These are phyloP conservation scores for Thamnophis sirtalis DNA, from an alignment of 2,113 vertebrate species.

Conservation along the genomic window DNA sequence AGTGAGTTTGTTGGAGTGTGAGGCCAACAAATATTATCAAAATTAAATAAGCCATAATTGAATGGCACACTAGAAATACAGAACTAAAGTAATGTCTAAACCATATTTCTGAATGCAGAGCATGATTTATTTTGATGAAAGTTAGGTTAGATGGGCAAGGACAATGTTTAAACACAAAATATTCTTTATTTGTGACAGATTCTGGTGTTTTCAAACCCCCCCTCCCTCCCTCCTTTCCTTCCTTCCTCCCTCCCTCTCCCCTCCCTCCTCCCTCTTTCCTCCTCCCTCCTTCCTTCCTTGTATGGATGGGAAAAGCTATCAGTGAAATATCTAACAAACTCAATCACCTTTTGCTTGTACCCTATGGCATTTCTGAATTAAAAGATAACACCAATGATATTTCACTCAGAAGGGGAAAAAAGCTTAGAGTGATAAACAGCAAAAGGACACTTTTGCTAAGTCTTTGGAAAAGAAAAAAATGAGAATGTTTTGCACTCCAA, in stretches of 20 bases:
- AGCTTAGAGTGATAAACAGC: conserved; percentile 42
- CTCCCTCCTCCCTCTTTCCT: background rate
- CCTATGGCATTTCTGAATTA: conserved; percentile 49
- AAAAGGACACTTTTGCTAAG: conserved; percentile 42
- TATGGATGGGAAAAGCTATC: background rate
- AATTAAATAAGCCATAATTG: background rate
- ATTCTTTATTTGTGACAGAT: background rate
- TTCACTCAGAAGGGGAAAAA: background rate
- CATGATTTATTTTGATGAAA: background rate
- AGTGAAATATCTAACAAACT: conserved; percentile 28
- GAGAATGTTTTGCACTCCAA: conserved; percentile 43
- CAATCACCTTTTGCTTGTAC: background rate
- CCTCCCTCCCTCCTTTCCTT: conserved; percentile 12
- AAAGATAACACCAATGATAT: conserved; percentile 57
- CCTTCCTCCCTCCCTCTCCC: background rate
- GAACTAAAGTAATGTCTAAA: conserved; percentile 19
- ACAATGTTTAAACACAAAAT: background rate
- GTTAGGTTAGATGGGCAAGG: background rate
- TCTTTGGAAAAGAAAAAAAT: conserved; percentile 40
- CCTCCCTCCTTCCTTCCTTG: conserved; percentile 7
- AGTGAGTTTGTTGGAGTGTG: background rate
- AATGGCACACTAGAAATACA: background rate
- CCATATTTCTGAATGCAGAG: background rate
- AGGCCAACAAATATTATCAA: background rate
- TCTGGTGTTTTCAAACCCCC: no score